Base-by-base conservation (phyloP, 2,888 invertebrate species). In the Alsophila aescularia region DNA sequence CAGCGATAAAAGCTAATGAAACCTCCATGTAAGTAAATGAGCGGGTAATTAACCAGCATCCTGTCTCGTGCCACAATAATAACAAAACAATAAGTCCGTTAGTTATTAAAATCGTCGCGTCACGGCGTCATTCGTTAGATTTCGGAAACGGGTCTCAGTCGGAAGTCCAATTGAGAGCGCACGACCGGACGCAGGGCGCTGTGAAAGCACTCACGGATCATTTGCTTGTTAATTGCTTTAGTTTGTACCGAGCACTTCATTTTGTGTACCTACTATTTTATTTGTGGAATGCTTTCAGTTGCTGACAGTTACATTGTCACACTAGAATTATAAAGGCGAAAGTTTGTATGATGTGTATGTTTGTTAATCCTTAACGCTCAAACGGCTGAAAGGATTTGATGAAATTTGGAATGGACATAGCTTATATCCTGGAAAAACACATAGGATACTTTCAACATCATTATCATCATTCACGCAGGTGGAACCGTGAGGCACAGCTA, bases 121-220 rank as follows among this genome's bases (percentile, higher is more conserved):
- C 72, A 55, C 40, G 80, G 79, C 69, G 69, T 68, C 72, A 45
- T 29, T 42, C 8, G 80, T 70, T 73, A 52, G 85, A 86, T 87
- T 88, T 91, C 89, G 90, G 90, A 90, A 89, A 83, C 79, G 75
- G 77, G 74, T 77, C 50, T 51, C 45, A 16, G 55, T 90, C 89
- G 91, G 91, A 91, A 91, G 90, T 91, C 77, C 90, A 90, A 91
- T 90, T 91, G 90, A 84, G 90, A 81, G 81, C 90, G 79, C 77
- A 79, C 75, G 73, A 75, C 87, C 90, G 90, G 90, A 90, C 83
- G 89, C 79, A 77, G 77, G 78, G 76, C 77, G 73, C 79, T 84
- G 85, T 88, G 84, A 86, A 88, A 90, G 87, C 81, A 79, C 83
- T 83, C 75, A 72, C 67, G 64, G 63, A 72, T 80, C 79, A 84